Percentiles rank a stretch among this genome's conserved stretches.
Evolutionary conservation across 1,140 invertebrate genomes (phyloP).

Genomic region (fruit fly (Drosophila melanogaster)): DNA sequence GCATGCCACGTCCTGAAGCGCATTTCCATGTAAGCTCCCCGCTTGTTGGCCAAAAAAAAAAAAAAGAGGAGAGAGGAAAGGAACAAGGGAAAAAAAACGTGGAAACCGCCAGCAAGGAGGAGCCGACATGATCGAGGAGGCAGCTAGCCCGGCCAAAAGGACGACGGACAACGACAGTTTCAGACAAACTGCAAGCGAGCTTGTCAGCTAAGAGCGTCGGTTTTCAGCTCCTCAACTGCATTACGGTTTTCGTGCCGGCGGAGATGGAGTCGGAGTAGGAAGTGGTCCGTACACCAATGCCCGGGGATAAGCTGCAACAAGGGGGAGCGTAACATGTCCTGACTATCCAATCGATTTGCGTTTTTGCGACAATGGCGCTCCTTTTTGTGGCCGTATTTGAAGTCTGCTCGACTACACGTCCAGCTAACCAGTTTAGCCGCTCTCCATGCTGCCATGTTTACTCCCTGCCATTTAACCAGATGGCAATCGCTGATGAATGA

Average conservation of each 20-base stretch:
- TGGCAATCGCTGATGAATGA: constrained; percentile 3
- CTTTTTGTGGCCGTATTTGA: constrained; percentile 14
- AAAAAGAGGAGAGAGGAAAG: background rate
- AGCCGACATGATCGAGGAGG: constrained; percentile 22
- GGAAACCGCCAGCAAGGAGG: constrained; percentile 44
- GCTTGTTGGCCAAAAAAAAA: constrained; percentile 66
- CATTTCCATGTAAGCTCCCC: constrained; percentile 75
- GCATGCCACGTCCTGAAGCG: constrained; percentile 77
- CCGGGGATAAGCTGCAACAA: constrained; percentile 24
- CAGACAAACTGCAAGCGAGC: constrained; percentile 51
- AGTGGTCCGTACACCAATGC: background rate
- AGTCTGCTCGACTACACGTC: constrained; percentile 2
- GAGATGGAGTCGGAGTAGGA: background rate
- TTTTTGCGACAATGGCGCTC: constrained; percentile 18
- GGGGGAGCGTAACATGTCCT: constrained; percentile 39
- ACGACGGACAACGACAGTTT: constrained; percentile 21
- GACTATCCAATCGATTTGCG: constrained; percentile 69
- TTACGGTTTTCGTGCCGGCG: constrained; percentile 1
- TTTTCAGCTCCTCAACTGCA: constrained; percentile 43
- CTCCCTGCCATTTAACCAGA: constrained; percentile 1
- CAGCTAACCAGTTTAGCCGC: constrained; percentile 16
- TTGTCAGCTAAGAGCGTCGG: constrained; percentile 60
- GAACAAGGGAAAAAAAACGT: constrained; percentile 13
- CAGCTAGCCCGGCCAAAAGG: constrained; percentile 3
- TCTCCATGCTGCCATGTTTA: background rate